These are phyloP conservation scores for Eilema caniola DNA, from an alignment of 2,888 invertebrate genomes.

Conservation along the genomic window DNA sequence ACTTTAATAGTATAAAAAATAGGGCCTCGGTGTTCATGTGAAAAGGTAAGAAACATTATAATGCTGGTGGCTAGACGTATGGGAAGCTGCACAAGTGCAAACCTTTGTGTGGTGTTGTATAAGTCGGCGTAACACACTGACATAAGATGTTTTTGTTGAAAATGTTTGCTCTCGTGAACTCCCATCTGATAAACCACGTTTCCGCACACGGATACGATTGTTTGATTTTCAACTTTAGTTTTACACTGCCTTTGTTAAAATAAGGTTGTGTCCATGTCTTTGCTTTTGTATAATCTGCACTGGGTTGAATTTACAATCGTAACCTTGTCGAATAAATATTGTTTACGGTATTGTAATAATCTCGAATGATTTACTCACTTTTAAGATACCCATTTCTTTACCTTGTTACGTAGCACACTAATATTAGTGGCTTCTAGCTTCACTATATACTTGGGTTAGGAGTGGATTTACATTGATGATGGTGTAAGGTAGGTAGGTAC, in stretches of 20 bases:
- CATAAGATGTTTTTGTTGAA: constrained; percentile 54
- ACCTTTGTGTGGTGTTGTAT: constrained; percentile 72
- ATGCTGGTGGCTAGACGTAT: constrained; percentile 68
- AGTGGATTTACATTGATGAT: too few relatives aligned
- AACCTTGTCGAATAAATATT: too few relatives aligned
- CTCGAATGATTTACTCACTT: too few relatives aligned
- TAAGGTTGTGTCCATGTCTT: background rate
- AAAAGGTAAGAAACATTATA: constrained; percentile 66
- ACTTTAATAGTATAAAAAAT: background rate
- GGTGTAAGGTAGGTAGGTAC: background rate
- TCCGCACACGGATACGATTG: constrained; percentile 31
- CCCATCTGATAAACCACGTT: constrained; percentile 41
- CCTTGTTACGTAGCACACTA: too few relatives aligned
- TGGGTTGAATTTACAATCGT: too few relatives aligned
- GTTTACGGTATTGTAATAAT: too few relatives aligned
- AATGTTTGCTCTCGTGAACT: constrained; percentile 35
- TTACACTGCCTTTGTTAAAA: background rate
- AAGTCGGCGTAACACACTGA: constrained; percentile 65
- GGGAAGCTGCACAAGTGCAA: constrained; percentile 77
- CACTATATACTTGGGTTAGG: too few relatives aligned
- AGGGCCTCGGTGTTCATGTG: constrained; percentile 24
- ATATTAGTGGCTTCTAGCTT: too few relatives aligned
- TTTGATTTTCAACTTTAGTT: constrained; percentile 36
- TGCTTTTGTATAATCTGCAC: too few relatives aligned
- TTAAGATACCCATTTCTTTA: too few relatives aligned